phyloP scores from a whole-genome alignment of 1,140 invertebrate species.

The Aphelinus atriplicis region DNA sequence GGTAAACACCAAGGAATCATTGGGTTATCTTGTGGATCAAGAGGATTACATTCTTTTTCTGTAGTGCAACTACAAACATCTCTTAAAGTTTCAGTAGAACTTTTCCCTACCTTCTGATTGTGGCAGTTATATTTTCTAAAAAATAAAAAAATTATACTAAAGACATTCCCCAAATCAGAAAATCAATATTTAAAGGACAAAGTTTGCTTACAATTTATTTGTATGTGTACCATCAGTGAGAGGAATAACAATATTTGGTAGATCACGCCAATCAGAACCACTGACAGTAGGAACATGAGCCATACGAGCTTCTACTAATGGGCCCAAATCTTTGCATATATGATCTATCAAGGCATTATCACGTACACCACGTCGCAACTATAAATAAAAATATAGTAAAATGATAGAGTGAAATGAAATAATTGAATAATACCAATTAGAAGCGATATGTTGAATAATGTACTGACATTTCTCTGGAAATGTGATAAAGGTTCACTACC shows the following conservation, averaged over 20 bases:
- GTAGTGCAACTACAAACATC: slow-evolving; percentile 84
- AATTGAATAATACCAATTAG: slow-evolving; percentile 9
- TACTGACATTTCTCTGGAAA: slow-evolving; percentile 77
- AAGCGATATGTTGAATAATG: slow-evolving; percentile 18
- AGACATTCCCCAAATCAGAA: not conserved
- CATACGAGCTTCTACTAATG: slow-evolving; percentile 82
- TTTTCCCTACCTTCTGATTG: slow-evolving; percentile 76
- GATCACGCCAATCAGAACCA: slow-evolving; percentile 88
- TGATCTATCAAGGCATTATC: slow-evolving; percentile 76
- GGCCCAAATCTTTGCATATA: slow-evolving; percentile 87
- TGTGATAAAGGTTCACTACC: slow-evolving; percentile 77
- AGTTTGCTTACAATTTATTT: slow-evolving; percentile 70
- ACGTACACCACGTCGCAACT: slow-evolving; percentile 73
- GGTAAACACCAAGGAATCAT: slow-evolving; percentile 92
- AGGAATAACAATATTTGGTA: slow-evolving; percentile 81
- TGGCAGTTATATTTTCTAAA: slow-evolving; percentile 75
- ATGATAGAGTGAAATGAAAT: not conserved
- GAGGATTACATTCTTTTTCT: slow-evolving; percentile 74
- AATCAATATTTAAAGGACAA: slow-evolving; percentile 3
- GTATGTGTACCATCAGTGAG: slow-evolving; percentile 77
- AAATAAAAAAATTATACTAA: slow-evolving; percentile 1
- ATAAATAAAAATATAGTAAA: slow-evolving; percentile 29
- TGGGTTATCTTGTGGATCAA: slow-evolving; percentile 84
- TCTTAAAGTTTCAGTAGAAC: slow-evolving; percentile 69
- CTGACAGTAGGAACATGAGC: slow-evolving; percentile 77